phyloP scores from a whole-genome alignment of 2,888 invertebrate species.

The Villa cingulata region DNA sequence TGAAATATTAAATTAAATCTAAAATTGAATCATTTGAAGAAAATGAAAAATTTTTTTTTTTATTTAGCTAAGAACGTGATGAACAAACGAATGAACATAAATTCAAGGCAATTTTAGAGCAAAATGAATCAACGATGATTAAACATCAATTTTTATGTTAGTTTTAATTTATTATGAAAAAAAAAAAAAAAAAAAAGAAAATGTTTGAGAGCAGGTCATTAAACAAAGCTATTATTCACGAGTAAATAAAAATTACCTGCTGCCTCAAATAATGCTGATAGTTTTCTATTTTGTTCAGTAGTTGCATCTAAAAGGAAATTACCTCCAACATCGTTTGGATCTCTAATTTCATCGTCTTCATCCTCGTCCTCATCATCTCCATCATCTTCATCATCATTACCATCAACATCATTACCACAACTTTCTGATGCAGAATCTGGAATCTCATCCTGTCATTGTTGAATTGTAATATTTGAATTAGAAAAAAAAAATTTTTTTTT shows the following conservation, averaged over 20 bases:
- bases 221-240: too few relatives aligned
- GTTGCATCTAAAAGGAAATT: constrained; percentile 39
- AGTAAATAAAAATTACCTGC: constrained; percentile 48
- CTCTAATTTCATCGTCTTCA: constrained; percentile 29
- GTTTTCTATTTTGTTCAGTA: constrained; percentile 38
- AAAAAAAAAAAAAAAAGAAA: too few relatives aligned
- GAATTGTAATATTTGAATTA: not conserved
- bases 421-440: constrained; percentile 36
- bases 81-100: too few relatives aligned
- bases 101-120: too few relatives aligned
- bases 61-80: too few relatives aligned
- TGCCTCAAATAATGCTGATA: constrained; percentile 88
- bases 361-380: constrained; percentile 36
- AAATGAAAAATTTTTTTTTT: too few relatives aligned
- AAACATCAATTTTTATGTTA: too few relatives aligned
- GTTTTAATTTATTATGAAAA: too few relatives aligned
- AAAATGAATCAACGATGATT: too few relatives aligned
- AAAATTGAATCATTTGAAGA: too few relatives aligned
- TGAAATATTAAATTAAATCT: too few relatives aligned
- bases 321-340: constrained; percentile 28
- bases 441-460: constrained; percentile 32
- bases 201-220: too few relatives aligned
- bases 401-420: constrained; percentile 32
- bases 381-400: constrained; percentile 35
- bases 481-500: not conserved